A percentile compares a stretch with the other conserved stretches of the same genome.
phyloP scores from a whole-genome alignment of 1,140 invertebrate genomes.

The Lanistes nyassanus region DNA sequence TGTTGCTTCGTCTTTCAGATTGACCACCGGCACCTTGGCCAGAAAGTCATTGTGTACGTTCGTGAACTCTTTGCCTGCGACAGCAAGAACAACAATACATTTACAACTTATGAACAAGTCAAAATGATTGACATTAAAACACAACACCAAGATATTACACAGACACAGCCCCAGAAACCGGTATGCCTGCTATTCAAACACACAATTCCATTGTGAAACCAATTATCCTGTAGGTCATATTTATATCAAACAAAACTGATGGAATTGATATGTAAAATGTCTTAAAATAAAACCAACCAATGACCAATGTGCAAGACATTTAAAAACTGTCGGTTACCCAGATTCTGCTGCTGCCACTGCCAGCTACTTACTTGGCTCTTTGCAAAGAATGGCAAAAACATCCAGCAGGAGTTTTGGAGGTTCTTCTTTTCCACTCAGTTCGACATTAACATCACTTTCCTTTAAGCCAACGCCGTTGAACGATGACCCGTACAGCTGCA shows the following conservation, averaged over 20 bases:
- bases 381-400: conserved; percentile 40
- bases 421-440: conserved; percentile 45
- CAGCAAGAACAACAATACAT: background rate
- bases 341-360: too few species aligned
- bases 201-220: background rate
- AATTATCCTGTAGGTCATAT: background rate
- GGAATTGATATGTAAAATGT: background rate
- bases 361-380: conserved; percentile 37
- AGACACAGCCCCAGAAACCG: background rate
- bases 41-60: conserved; percentile 60
- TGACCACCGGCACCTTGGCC: conserved; percentile 60
- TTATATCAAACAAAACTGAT: background rate
- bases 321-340: background rate
- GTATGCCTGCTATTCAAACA: too few species aligned
- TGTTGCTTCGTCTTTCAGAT: conserved; percentile 44
- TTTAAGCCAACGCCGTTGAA: conserved; percentile 57
- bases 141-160: background rate
- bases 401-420: conserved; percentile 44
- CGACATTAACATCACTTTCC: conserved; percentile 60
- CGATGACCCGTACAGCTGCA: conserved; percentile 62
- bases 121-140: background rate
- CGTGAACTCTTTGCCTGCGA: conserved; percentile 47
- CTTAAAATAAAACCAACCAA: background rate
- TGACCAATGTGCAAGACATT: background rate
- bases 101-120: background rate